These are phyloP conservation scores for Electrona antarctica DNA, from an alignment of 2,113 vertebrate genomes.

Conservation along the genomic window DNA sequence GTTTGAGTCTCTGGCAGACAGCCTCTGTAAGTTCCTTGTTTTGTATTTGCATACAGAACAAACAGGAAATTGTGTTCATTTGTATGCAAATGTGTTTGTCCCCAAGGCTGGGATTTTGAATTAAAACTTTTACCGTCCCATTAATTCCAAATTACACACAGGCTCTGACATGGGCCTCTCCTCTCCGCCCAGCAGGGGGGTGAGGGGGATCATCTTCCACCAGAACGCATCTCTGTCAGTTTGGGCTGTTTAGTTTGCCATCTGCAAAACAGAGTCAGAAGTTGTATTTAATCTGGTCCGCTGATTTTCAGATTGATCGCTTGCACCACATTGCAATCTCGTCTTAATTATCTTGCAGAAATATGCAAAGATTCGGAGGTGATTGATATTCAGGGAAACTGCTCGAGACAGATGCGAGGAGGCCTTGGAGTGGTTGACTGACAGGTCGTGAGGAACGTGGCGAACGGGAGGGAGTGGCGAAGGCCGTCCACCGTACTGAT, in stretches of 20 bases:
- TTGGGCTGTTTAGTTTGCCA: slow-evolving; percentile 71
- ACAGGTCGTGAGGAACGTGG: slow-evolving; percentile 55
- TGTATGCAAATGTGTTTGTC: slow-evolving; percentile 85
- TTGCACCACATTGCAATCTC: slow-evolving; percentile 65
- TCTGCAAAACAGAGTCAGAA: slow-evolving; percentile 63
- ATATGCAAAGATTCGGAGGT: slow-evolving; percentile 64
- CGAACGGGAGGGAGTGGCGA: slow-evolving; percentile 55
- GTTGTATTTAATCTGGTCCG: slow-evolving; percentile 70
- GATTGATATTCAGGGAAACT: slow-evolving; percentile 76
- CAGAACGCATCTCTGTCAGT: slow-evolving; percentile 68
- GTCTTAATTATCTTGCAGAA: slow-evolving; percentile 68
- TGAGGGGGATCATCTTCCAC: slow-evolving; percentile 57
- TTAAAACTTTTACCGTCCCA: slow-evolving; percentile 83
- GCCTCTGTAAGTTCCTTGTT: slow-evolving; percentile 64
- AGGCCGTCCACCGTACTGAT: slow-evolving; percentile 53
- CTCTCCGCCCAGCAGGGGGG: slow-evolving; percentile 55
- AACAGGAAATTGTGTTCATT: slow-evolving; percentile 86
- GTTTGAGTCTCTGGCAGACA: slow-evolving; percentile 67
- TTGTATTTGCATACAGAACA: slow-evolving; percentile 82
- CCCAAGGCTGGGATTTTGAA: slow-evolving; percentile 81
- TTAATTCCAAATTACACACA: slow-evolving; percentile 84
- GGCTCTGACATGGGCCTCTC: slow-evolving; percentile 70
- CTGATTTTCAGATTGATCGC: slow-evolving; percentile 78
- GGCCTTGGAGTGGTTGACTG: slow-evolving; percentile 72
- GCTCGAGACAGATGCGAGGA: slow-evolving; percentile 63